Evolutionary conservation across 2,888 invertebrate genomes (phyloP).

Genomic region (Leucophenga maculata): DNA sequence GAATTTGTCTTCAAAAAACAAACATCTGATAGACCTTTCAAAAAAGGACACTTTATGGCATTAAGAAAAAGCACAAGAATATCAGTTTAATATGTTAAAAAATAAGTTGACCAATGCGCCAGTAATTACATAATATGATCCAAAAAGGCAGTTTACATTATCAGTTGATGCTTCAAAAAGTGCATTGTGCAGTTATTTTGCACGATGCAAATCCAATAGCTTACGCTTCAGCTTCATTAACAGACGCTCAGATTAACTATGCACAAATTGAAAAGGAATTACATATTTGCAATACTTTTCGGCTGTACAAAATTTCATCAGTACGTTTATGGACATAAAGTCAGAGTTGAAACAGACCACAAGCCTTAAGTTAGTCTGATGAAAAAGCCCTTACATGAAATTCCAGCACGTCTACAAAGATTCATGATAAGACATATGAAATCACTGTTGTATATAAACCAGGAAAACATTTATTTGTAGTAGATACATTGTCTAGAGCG

Average conservation of each 20-base stretch:
- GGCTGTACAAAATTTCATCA: constrained; percentile 20
- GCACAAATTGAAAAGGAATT: constrained; percentile 44
- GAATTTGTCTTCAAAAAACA: constrained; percentile 41
- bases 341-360: constrained; percentile 36
- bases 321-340: constrained; percentile 34
- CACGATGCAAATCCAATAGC: constrained; percentile 33
- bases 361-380: constrained; percentile 37
- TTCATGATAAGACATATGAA: constrained; percentile 40
- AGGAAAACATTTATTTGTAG: constrained; percentile 38
- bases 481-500: constrained; percentile 74
- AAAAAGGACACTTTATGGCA: no score
- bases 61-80: constrained; percentile 27
- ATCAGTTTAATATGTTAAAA: constrained; percentile 36
- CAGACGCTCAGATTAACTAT: constrained; percentile 39
- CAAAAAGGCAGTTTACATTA: no score
- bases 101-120: constrained; percentile 23
- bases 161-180: constrained; percentile 37
- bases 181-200: constrained; percentile 35
- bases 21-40: no score
- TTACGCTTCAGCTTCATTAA: constrained; percentile 37
- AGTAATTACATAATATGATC: constrained; percentile 33
- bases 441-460: constrained; percentile 37
- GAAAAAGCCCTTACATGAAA: constrained; percentile 34
- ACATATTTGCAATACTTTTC: constrained; percentile 41
- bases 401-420: constrained; percentile 36